phyloP scores from a whole-genome alignment of 2,888 invertebrate species.

The Luperina testacea region DNA sequence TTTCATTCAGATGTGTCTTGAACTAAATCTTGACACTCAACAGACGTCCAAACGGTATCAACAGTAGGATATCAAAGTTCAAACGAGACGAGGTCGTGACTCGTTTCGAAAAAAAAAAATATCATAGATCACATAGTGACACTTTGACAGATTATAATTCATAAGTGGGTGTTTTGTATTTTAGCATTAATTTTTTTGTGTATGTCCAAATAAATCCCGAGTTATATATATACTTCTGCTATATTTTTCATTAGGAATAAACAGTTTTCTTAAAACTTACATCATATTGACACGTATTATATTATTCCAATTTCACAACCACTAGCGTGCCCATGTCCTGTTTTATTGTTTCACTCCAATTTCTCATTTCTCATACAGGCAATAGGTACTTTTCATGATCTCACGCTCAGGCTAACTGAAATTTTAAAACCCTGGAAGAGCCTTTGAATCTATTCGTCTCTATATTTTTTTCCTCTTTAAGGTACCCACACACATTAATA shows the following conservation, averaged over 20 bases:
- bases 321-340: background rate
- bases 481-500: background rate
- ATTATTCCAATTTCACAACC: background rate
- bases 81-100: slow-evolving; percentile 24
- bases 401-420: background rate
- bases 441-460: background rate
- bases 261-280: background rate
- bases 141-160: slow-evolving; percentile 13
- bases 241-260: background rate
- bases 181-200: background rate
- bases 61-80: background rate
- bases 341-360: background rate
- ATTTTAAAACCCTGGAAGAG: background rate
- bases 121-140: slow-evolving; percentile 17
- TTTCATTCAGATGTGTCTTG: background rate
- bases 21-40: slow-evolving; percentile 3
- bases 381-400: background rate
- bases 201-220: background rate
- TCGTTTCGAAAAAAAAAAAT: slow-evolving; percentile 14
- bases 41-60: slow-evolving; percentile 10
- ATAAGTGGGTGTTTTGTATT: background rate
- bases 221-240: background rate
- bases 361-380: background rate
- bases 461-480: background rate
- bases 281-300: background rate